Evolutionary conservation across 2,797 vertebrate species (phyloP).

Genomic region (Gallinago nigripennis): DNA sequence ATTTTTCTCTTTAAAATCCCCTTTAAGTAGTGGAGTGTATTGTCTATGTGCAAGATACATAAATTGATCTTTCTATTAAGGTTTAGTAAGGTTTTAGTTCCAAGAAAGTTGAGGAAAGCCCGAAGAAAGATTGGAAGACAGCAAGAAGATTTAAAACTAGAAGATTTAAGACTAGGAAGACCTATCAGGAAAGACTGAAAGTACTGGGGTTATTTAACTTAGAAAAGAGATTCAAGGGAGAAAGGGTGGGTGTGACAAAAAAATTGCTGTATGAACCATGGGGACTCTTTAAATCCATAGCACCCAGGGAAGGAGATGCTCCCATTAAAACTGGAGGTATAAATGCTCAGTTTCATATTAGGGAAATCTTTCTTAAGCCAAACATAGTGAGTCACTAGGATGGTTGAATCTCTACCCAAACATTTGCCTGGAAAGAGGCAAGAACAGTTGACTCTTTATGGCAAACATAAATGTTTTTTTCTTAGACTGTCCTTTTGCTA

Average conservation of each 20-base stretch:
- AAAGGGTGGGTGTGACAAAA: background rate
- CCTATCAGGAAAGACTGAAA: background rate
- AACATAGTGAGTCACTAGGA: background rate
- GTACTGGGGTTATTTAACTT: background rate
- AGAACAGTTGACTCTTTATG: background rate
- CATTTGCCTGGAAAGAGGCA: background rate
- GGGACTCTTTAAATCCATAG: background rate
- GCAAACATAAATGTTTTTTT: background rate
- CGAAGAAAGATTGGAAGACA: background rate
- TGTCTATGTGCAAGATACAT: background rate
- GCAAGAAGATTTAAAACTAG: background rate
- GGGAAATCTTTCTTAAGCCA: background rate
- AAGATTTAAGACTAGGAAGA: background rate
- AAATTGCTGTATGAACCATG: background rate
- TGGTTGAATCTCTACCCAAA: background rate
- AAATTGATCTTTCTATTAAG: background rate
- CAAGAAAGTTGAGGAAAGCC: background rate
- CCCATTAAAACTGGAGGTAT: background rate
- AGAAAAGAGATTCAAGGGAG: background rate
- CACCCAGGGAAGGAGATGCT: background rate
- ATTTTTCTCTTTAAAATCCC: background rate
- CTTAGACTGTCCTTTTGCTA: background rate
- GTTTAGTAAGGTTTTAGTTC: background rate
- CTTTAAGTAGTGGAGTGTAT: background rate
- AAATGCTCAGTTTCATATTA: background rate